Base-by-base conservation (phyloP, 2,113 vertebrate genomes). In the Myrmophylax atrothorax region DNA sequence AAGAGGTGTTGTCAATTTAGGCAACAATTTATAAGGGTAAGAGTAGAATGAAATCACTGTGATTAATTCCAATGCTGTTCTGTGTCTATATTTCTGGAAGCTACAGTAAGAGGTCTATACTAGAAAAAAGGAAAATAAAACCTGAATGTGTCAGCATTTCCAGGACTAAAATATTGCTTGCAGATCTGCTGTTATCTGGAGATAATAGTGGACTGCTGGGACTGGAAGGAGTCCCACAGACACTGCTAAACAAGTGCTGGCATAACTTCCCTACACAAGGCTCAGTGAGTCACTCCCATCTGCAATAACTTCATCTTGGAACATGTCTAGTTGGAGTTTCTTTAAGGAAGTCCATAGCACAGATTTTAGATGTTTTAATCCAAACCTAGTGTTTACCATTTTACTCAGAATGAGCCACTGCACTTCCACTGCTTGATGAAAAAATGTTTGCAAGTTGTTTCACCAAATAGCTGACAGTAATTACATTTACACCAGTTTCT, bases 401-500 rank as follows among this genome's bases (percentile, higher is more conserved):
- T 83, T 53, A 16, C 17, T 92, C 52, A 4, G 9, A 80, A 67
- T 25, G 23, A 83, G 17, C 49, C n/a, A 29, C 42, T 66, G 62
- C 52, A 75, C 46, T 35, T 80, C 28, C 46, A 28, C 22, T 49
- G n/a, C 60, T 77, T 56, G 47, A 62, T n/a, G 33, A 73, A 79
- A 90, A 73, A 73, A 25, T 7, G 22, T 62, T 87, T 70, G 63
- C 14, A 74, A 70, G 84, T 35, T 59, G 18, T 59, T 67, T 55
- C 23, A 53, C 62, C 66, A 83, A 78, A 74, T 24, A 81, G 16
- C 33, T 94, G 85, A 49, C 89, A 93, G 94, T 38, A 47, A 92
- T 93, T 84, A 90, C 53, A 69, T 90, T 94, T 96, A 69, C 94
- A 93, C 67, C 78, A 62, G 87, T 93, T 97, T 79, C 56, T 59